These are phyloP conservation scores for Drosophila bocqueti DNA, from an alignment of 1,140 invertebrate genomes.

Conservation along the genomic window DNA sequence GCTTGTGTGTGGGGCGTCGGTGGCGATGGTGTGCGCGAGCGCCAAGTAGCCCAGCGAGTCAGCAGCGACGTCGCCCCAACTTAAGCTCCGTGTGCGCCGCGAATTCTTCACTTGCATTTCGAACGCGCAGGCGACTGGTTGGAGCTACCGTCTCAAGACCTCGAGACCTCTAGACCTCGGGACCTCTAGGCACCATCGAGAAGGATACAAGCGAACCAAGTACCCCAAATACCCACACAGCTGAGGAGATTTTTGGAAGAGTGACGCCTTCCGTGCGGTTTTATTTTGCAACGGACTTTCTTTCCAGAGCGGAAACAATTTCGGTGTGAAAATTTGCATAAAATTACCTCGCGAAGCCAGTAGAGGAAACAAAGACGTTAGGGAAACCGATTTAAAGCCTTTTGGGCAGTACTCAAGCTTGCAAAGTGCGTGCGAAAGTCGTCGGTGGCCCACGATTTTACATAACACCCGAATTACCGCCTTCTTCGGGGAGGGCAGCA, in stretches of 20 bases:
- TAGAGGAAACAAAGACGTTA: conserved; percentile 9
- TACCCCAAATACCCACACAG: conserved; percentile 26
- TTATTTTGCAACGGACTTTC: conserved; percentile 36
- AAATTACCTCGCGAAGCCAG: conserved; percentile 36
- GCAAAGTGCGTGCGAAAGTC: conserved; percentile 54
- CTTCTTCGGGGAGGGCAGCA: conserved; percentile 1
- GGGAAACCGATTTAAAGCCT: conserved; percentile 36
- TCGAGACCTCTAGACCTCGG: conserved; percentile 14
- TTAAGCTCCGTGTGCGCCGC: conserved; percentile 76
- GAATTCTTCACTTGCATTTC: conserved; percentile 82
- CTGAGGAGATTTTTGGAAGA: conserved; percentile 39
- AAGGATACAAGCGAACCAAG: conserved; percentile 3
- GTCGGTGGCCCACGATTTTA: conserved; percentile 40
- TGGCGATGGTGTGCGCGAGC: conserved; percentile 50
- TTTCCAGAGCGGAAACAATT: conserved; percentile 49
- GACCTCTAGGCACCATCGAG: conserved; percentile 14
- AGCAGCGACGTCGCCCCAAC: conserved; percentile 58
- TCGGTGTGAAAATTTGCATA: conserved; percentile 56
- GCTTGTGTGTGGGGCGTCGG: conserved; percentile 10
- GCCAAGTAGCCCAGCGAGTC: conserved; percentile 54
- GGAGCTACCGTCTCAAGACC: conserved; percentile 18
- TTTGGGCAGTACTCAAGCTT: conserved; percentile 40
- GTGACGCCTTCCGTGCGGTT: conserved; percentile 46
- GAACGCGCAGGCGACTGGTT: conserved; percentile 78
- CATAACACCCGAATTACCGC: conserved; percentile 37